phyloP scores from a whole-genome alignment of 2,888 invertebrate species.

The Cheilosia soror region DNA sequence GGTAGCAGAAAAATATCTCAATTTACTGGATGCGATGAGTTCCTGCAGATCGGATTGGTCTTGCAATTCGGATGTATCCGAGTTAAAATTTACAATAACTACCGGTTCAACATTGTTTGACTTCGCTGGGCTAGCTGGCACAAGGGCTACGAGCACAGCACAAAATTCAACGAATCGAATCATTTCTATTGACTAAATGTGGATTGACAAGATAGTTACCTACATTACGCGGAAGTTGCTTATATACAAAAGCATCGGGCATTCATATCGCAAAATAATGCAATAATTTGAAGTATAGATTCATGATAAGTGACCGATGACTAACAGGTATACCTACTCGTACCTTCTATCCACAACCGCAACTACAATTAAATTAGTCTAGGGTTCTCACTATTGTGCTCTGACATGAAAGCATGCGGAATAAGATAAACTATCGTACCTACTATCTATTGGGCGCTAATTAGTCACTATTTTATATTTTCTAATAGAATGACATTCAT shows the following conservation, averaged over 20 bases:
- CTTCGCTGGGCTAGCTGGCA: conserved; percentile 6
- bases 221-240: neutral
- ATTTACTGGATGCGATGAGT: neutral
- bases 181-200: conserved; percentile 16
- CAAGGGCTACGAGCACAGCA: neutral
- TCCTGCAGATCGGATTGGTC: neutral
- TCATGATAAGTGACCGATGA: conserved; percentile 29
- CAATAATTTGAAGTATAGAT: conserved; percentile 13
- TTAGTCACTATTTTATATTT: neutral
- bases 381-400: neutral
- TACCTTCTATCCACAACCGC: no score
- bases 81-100: conserved; percentile 9
- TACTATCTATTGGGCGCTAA: neutral
- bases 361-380: conserved; percentile 4
- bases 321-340: neutral
- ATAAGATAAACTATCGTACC: neutral
- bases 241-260: neutral
- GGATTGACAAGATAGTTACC: neutral
- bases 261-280: neutral
- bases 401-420: neutral
- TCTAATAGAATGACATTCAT: no score
- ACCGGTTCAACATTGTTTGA: neutral
- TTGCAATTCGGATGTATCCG: neutral
- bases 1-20: neutral
- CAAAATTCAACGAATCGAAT: neutral